phyloP scores from a whole-genome alignment of 2,888 invertebrate species.

The Amorpha juglandis region DNA sequence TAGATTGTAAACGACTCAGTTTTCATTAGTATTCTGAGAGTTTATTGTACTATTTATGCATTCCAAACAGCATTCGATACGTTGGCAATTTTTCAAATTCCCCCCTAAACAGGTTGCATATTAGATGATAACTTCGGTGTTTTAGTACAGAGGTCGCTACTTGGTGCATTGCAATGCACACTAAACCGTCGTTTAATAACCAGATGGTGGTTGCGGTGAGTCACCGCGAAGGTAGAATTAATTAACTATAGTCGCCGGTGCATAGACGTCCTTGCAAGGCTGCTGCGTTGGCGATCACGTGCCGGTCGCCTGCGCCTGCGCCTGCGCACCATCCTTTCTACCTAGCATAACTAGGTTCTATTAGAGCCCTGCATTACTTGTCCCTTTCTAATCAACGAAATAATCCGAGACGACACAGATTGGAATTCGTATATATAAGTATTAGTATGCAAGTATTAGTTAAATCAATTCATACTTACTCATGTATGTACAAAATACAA shows the following conservation, averaged over 20 bases:
- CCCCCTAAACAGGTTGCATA: constrained; percentile 35
- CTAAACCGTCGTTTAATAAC: constrained; percentile 31
- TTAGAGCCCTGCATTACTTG: constrained; percentile 12
- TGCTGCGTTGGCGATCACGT: constrained; percentile 67
- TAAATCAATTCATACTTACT: constrained; percentile 15
- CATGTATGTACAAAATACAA: no score
- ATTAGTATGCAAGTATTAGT: constrained; percentile 11
- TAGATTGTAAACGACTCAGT: neutral
- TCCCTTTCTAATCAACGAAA: constrained; percentile 21
- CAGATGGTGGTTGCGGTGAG: constrained; percentile 50
- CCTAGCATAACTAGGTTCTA: constrained; percentile 20
- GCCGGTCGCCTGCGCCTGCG: constrained; percentile 48
- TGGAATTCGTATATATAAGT: constrained; percentile 3
- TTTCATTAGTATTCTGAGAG: constrained; percentile 5
- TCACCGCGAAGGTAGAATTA: constrained; percentile 78
- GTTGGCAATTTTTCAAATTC: constrained; percentile 40
- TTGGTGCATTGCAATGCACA: constrained; percentile 15
- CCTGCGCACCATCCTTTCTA: constrained; percentile 32
- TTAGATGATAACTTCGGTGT: constrained; percentile 32
- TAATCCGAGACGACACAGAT: constrained; percentile 15
- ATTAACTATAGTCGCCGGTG: constrained; percentile 70
- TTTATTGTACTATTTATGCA: constrained; percentile 4
- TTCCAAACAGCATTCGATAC: constrained; percentile 12
- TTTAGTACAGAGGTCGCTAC: constrained; percentile 40
- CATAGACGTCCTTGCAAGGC: constrained; percentile 83